Evolutionary conservation across 1,140 invertebrate genomes (phyloP), one percentile per base, ranked within the genome.

Genomic region (Tenebrio molitor): DNA sequence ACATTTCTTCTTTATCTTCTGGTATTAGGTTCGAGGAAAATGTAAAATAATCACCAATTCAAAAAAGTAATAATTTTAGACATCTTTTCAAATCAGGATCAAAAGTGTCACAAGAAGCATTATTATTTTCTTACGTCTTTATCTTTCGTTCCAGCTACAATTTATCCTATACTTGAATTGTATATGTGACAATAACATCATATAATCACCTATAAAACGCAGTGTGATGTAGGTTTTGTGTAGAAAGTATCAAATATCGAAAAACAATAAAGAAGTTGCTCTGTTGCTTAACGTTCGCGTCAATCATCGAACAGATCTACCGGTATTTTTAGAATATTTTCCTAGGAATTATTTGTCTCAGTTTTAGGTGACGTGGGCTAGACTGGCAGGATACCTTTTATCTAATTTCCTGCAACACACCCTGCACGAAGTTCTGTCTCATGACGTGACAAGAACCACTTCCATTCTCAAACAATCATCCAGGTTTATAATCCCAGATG

Each of bases 371-470:
- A 58, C 50, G 50, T 58, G 50, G 23, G 23, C 21, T 58, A 25
- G 50, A 58, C 21, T 58, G 21, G 50, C 50, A 58, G 50, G 50
- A 58, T 58, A 58, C 50, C 50, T 58, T 58, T 58, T 58, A 58
- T 58, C 50, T 58, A 58, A 58, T 58, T 58, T 58, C 50, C 50
- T 58, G 50, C 50, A 58, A 58, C 50, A 58, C 50, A 58, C 50
- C 46, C 46, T 53, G 21, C 46, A 53, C 46, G 46, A 53, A 53
- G 44, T 21, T 53, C 46, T 21, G 46, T 23, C 46, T 53, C 17
- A 23, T 53, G 16, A 53, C 46, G 50, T 58, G 50, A 58, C 50
- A 25, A 58, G 50, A 58, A 58, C 19, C 50, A 58, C 50, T 58
- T 58, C 23, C 50, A 58, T 29, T 21, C 29, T 58, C 50, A 58